Base-by-base conservation (phyloP, 1,140 invertebrate species). In the Pseudomyrmex cubaensis region DNA sequence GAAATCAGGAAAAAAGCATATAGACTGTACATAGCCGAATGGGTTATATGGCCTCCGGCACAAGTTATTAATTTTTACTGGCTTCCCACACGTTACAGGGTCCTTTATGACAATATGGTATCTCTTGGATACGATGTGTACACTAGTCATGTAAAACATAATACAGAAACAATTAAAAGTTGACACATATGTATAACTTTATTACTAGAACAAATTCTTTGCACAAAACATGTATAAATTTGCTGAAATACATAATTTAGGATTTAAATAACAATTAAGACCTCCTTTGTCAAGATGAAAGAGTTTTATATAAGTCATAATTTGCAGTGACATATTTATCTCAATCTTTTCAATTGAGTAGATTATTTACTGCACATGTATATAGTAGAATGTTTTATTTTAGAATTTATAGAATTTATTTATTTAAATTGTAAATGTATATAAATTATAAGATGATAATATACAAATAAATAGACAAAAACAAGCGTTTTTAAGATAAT, bases 41-140 rank as follows among this genome's bases (percentile, higher is more conserved):
- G 97, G 96, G 88, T 97, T 50, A 95, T 98, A 12, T 98, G 97
- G 97, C 97, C 97, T 10, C 97, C 97, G 2, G 97, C 97, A 87
- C 97, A 98, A 92, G 93, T 97, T 20, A 94, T 98, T 17, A 99
- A 99, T 93, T 99, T 99, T 94, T 98, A 97, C 92, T 96, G 97
- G 89, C 93, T 99, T 84, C 97, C 98, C 20, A 96, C 96, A 4
- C 96, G 95, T 90, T 99, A 96, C 93, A 95, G 98, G 90, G 97
- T 99, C 22, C 94, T 99, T 12, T 99, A 98, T 94, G 98, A 99
- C 91, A 99, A 98, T 93, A 96, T 96, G 8, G 97, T 99, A 91
- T 98, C 98, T 35, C 94, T 99, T 90, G 97, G 97, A 10, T 99
- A 98, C 94, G 98, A 99, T 93, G 94, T 98, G 61, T 99, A 98